These are phyloP conservation scores for Casuarius casuarius DNA, from an alignment of 2,113 vertebrate species.

Conservation along the genomic window DNA sequence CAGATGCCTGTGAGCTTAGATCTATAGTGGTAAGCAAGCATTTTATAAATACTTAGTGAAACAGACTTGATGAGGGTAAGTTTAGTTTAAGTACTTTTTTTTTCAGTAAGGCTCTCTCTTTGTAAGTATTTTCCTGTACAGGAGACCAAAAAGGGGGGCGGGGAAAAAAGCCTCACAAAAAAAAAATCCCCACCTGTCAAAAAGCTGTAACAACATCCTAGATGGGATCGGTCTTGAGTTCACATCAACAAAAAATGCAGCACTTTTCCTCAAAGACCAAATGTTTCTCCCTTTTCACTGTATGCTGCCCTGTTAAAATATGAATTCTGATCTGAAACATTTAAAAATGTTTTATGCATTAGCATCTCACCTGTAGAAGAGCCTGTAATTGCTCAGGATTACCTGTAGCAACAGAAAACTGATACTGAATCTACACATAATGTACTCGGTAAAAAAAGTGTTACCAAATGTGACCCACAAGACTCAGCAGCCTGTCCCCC, in stretches of 20 bases:
- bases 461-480: slow-evolving; percentile 23
- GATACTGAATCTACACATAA: not conserved
- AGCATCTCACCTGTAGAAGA: not conserved
- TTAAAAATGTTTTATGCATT: not conserved
- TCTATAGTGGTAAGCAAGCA: not conserved
- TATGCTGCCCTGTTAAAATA: not conserved
- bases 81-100: not conserved
- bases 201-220: not conserved
- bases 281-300: not conserved
- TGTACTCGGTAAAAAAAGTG: not conserved
- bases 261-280: not conserved
- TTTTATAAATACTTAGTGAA: not conserved
- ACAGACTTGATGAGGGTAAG: not conserved
- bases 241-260: not conserved
- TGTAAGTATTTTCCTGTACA: not conserved
- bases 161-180: too few relatives aligned
- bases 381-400: not conserved
- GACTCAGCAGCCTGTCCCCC: slow-evolving; percentile 32
- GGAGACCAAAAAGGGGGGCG: not conserved
- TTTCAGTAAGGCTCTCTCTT: not conserved
- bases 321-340: not conserved
- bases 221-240: not conserved
- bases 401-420: not conserved
- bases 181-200: too few relatives aligned
- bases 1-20: not conserved